Percentiles rank a stretch among this genome's conserved stretches.
Evolutionary conservation across 2,888 invertebrate species (phyloP).

Genomic region (Parnassius mnemosyne): DNA sequence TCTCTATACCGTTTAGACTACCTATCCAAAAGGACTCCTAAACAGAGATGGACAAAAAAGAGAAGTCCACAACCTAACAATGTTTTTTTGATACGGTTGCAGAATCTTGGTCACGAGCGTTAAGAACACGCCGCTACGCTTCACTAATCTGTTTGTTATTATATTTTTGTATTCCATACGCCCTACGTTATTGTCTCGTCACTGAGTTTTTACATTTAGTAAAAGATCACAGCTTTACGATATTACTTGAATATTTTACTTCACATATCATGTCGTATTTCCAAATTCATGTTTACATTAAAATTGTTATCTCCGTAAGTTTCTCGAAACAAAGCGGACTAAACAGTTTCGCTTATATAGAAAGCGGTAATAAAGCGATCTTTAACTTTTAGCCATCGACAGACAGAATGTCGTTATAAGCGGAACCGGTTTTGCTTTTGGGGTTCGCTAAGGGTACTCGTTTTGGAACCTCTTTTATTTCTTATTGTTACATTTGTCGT

Average conservation of each 20-base stretch:
- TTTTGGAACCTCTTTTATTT: slow-evolving; percentile 2
- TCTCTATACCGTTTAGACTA: no score
- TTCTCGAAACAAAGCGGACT: slow-evolving; percentile 26
- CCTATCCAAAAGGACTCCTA: no score
- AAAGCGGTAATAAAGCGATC: slow-evolving; percentile 32
- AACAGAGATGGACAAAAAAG: no score
- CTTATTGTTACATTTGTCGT: background rate
- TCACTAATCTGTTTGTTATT: no score
- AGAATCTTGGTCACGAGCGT: no score
- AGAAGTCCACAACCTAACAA: no score
- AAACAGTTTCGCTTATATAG: slow-evolving; percentile 33
- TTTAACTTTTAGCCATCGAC: slow-evolving; percentile 28
- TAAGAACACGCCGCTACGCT: no score
- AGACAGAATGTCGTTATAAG: slow-evolving; percentile 21
- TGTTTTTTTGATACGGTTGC: no score
- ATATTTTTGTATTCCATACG: no score
- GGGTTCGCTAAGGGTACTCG: slow-evolving; percentile 15
- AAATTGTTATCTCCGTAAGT: slow-evolving; percentile 20
- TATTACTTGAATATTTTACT: background rate
- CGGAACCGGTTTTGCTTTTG: slow-evolving; percentile 17
- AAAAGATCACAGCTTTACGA: no score
- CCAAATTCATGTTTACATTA: slow-evolving; percentile 25
- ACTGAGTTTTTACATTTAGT: no score
- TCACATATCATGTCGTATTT: slow-evolving; percentile 7
- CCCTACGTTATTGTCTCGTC: no score